Percentiles rank a stretch among this genome's conserved stretches.
phyloP scores from a whole-genome alignment of 2,797 vertebrate species.

The Crocodylus rhombifer region DNA sequence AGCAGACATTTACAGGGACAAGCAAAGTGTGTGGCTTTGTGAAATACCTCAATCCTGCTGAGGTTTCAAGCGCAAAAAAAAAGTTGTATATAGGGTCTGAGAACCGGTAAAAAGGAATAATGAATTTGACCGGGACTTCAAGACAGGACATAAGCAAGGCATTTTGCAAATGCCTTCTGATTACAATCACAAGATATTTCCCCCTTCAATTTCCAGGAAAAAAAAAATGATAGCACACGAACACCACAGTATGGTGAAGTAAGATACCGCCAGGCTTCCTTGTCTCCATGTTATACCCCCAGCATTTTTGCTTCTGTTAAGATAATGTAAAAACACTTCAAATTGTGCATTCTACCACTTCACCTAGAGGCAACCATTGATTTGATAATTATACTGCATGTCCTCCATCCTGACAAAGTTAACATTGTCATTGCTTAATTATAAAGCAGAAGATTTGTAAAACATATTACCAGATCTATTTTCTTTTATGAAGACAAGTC shows the following conservation, averaged over 20 bases:
- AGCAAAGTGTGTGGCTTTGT: neutral
- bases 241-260: neutral
- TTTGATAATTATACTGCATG: neutral
- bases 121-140: neutral
- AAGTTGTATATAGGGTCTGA: neutral
- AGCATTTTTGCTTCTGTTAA: neutral
- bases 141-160: neutral
- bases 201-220: neutral
- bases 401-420: neutral
- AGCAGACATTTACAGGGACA: neutral
- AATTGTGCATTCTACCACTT: neutral
- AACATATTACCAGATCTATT: slow-evolving; percentile 21
- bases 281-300: neutral
- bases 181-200: no score
- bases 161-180: no score
- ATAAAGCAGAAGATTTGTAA: slow-evolving; percentile 48
- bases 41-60: neutral
- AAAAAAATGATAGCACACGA: rapidly evolving
- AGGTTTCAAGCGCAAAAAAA: neutral
- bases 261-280: neutral
- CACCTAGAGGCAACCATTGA: neutral
- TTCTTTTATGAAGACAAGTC: slow-evolving; percentile 54
- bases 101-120: neutral
- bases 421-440: neutral
- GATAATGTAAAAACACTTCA: neutral